Evolutionary conservation across 2,797 vertebrate genomes (phyloP), one percentile per base, ranked within the genome.

Genomic region (Ispidina lecontei): DNA sequence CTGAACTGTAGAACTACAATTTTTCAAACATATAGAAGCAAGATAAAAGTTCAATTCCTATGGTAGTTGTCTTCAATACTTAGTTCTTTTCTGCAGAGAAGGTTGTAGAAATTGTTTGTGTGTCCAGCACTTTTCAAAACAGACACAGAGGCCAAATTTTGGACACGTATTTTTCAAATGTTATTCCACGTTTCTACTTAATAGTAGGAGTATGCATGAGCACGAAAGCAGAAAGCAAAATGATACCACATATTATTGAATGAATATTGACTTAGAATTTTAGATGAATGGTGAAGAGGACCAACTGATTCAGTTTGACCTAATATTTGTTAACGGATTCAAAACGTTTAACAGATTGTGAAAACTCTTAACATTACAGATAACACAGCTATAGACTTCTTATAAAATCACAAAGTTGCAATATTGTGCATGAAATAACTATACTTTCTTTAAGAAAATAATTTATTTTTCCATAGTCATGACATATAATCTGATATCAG

Each of bases 341-440:
- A 96, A 89, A 96, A 91, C 68, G 12, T 68, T 76, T 78, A 94
- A 83, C 16, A 9, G 21, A 72, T 87, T 93, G 64, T 93, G 94
- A 96, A 96, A 97, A 97, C 71, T 83, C 73, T 82, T 84, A 88
- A 47, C 35, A 54, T 94, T 96, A 96, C 96, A 96, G 94, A 77
- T 95, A 96, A 96, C 84, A 97, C 96, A 97, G 91, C 70, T 83
- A 91, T 87, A 96, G 92, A 94, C 94, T 96, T 95, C 79, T 97
- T 98, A 98, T 96, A 98, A 99, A 99, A 98, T 97, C 98, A 98
- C 97, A 79, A 97, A 97, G 97, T 96, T 97, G 96, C 78, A 96
- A 97, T 96, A 96, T 89, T 96, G 97, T 98, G 97, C 98, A 98
- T 98, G 97, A 98, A 98, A 98, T 96, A 96, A 93, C 93, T 93